Evolutionary conservation across 2,113 vertebrate species (phyloP), one percentile per base, ranked within the genome.

Genomic region (Gambusia holbrooki): DNA sequence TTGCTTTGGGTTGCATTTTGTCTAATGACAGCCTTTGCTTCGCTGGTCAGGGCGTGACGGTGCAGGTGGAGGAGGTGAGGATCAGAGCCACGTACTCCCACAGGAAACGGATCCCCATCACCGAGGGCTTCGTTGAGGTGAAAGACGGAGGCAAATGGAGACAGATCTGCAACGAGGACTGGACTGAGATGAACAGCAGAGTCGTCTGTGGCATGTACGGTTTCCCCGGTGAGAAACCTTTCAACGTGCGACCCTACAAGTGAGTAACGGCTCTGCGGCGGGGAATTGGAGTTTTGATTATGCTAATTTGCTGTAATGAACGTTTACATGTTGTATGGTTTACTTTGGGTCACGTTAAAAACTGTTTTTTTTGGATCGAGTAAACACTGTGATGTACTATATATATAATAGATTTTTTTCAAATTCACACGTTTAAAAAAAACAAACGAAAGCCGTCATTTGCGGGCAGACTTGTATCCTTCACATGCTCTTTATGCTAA

Each of bases 171-270:
- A 94, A 95, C 74, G 93, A 86, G 73, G 93, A 93, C 54, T 99
- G 98, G 98, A 97, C 92, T 0, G 73, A 81, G 66, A 94, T 93
- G 84, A 98, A 98, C 67, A 96, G 92, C 89, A 93, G 95, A 0
- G 97, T 99, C 1, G 92, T 98, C 87, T 99, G 97, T 1, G 98
- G 98, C 90, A 99, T 98, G 97, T 96, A 97, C 0, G 98, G 98
- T 12, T 99, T 99, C 83, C 97, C 97, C 0, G 85, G 87, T 0
- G 96, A 97, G 88, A 98, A 95, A 88, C 94, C 93, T 17, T 95
- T 95, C 93, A 99, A 97, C 73, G 25, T 69, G 82, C 95, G 92
- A n/a, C 95, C 96, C 45, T 99, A 99, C 95, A 98, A 95, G 98
- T 98, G 92, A 96, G 97, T 90, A 62, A 73, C 62, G 29, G 14